phyloP scores from a whole-genome alignment of 2,113 vertebrate genomes.

The Pseudorasbora parva region DNA sequence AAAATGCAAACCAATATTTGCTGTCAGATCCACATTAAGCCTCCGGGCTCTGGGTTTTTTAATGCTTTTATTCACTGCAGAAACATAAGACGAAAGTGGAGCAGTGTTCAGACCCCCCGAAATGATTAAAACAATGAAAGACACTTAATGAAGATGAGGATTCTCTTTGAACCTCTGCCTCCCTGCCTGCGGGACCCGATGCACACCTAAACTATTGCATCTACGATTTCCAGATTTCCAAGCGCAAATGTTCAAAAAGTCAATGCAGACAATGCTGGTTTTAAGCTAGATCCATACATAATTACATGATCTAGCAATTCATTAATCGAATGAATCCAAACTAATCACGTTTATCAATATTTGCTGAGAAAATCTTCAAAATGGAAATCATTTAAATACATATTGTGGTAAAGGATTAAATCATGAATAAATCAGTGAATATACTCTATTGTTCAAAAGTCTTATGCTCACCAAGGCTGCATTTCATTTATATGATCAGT shows the following conservation, averaged over 20 bases:
- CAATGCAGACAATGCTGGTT: not conserved
- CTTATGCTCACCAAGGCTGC: no score
- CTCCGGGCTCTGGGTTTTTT: conserved; percentile 52
- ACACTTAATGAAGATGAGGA: conserved; percentile 73
- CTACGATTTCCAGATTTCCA: not conserved
- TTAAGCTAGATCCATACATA: not conserved
- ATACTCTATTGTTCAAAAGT: no score
- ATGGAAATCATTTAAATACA: no score
- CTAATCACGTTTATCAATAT: not conserved
- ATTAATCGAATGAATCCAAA: not conserved
- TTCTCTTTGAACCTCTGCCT: conserved; percentile 73
- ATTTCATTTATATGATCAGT: no score
- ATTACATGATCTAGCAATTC: not conserved
- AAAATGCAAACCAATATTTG: conserved; percentile 41
- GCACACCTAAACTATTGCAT: conserved; percentile 9
- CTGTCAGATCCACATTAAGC: conserved; percentile 54
- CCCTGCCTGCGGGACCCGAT: conserved; percentile 25
- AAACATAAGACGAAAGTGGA: conserved; percentile 71
- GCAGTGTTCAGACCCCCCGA: conserved; percentile 59
- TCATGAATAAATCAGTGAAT: no score
- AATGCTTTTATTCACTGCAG: conserved; percentile 66
- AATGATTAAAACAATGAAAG: conserved; percentile 77
- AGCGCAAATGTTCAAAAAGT: conserved; percentile 4
- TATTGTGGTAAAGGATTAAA: no score
- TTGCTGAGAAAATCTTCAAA: not conserved